phyloP scores from a whole-genome alignment of 2,888 invertebrate species.

The Folsomia candida region DNA sequence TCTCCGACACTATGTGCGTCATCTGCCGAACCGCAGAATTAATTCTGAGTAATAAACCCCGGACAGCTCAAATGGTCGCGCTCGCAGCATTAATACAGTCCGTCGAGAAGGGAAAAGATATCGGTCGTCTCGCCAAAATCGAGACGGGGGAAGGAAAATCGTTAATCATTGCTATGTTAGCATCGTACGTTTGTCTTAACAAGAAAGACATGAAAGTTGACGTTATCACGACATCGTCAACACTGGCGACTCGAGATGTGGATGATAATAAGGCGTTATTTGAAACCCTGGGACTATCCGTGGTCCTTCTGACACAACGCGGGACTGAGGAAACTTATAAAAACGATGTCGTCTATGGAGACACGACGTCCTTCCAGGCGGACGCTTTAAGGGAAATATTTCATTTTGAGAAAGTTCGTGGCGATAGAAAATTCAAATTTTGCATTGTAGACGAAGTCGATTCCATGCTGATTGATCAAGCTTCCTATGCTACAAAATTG shows the following conservation, averaged over 20 bases:
- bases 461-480: slow-evolving; percentile 16
- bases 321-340: neutral
- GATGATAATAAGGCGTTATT: neutral
- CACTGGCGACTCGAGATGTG: neutral
- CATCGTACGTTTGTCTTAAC: neutral
- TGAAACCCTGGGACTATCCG: neutral
- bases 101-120: neutral
- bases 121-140: neutral
- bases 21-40: neutral
- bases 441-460: slow-evolving; percentile 18
- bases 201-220: neutral
- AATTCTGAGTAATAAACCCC: too few species aligned
- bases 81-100: neutral
- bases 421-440: neutral
- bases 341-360: slow-evolving; percentile 7
- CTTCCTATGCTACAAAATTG: neutral
- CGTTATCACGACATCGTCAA: neutral
- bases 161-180: neutral
- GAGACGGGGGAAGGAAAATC: slow-evolving; percentile 6
- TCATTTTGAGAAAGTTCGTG: neutral
- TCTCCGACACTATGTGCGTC: neutral
- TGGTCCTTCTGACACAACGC: neutral
- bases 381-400: slow-evolving; percentile 10
- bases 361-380: neutral
- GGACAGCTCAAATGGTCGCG: neutral